Evolutionary conservation across 1,140 invertebrate species (phyloP).

Genomic region (Cecropterus lyciades): DNA sequence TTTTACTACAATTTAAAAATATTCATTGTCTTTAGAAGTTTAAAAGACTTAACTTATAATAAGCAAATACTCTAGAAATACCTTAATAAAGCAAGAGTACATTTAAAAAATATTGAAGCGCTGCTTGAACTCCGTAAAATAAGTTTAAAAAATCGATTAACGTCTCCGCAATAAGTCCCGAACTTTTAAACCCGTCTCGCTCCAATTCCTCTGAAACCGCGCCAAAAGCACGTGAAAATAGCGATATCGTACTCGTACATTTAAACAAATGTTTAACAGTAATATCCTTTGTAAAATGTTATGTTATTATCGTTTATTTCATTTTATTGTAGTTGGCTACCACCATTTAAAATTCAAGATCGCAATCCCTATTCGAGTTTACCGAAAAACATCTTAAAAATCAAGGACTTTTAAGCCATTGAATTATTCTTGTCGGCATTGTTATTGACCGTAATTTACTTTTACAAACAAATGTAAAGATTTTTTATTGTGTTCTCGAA

Average conservation of each 20-base stretch:
- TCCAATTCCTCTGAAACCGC: conserved; percentile 38
- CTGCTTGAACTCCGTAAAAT: not conserved
- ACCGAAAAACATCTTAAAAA: not conserved
- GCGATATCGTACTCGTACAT: conserved; percentile 34
- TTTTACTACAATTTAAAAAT: too few relatives aligned
- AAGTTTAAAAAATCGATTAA: conserved; percentile 38
- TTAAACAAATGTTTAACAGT: conserved; percentile 38
- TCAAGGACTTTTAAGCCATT: not conserved
- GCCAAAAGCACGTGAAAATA: conserved; percentile 38
- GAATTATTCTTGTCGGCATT: not conserved
- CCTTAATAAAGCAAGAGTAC: not conserved
- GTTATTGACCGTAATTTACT: too few relatives aligned
- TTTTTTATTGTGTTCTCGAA: too few relatives aligned
- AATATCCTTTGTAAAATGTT: conserved; percentile 37
- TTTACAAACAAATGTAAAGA: too few relatives aligned
- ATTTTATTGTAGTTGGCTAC: conserved; percentile 35
- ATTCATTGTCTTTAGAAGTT: too few relatives aligned
- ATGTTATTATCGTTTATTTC: conserved; percentile 34
- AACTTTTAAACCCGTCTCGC: conserved; percentile 38
- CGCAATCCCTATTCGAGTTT: conserved; percentile 17
- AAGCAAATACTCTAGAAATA: not conserved
- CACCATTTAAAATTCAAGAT: conserved; percentile 35
- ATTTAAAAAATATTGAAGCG: not conserved
- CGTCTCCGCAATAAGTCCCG: conserved; percentile 38
- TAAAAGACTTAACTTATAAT: not conserved